Percentiles rank a stretch among this genome's conserved stretches.
Evolutionary conservation across 2,888 invertebrate species (phyloP).

Genomic region (Beris morrisii): DNA sequence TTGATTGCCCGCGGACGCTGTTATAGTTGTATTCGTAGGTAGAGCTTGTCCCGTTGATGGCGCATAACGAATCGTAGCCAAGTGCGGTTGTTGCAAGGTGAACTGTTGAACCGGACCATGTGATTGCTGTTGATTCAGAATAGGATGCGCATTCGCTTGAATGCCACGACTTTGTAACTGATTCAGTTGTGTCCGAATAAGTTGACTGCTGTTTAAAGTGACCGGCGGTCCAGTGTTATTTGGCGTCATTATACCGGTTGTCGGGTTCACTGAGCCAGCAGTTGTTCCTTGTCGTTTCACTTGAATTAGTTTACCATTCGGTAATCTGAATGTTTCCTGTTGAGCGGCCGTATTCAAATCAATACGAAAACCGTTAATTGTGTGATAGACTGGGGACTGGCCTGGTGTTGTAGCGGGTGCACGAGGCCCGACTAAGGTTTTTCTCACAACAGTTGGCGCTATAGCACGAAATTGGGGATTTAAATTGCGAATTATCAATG

Average conservation of each 20-base stretch:
- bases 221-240: constrained; percentile 30
- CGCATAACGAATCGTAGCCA: constrained; percentile 36
- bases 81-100: constrained; percentile 27
- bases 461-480: constrained; percentile 44
- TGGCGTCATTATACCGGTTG: constrained; percentile 3
- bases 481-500: constrained; percentile 49
- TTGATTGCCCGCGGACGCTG: constrained; percentile 34
- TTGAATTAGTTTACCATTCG: constrained; percentile 56
- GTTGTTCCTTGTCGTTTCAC: constrained; percentile 52
- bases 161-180: constrained; percentile 21
- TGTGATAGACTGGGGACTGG: constrained; percentile 53
- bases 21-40: constrained; percentile 34
- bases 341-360: constrained; percentile 56
- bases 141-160: not conserved
- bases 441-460: constrained; percentile 37
- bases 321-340: constrained; percentile 55
- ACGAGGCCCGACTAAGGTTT: constrained; percentile 37
- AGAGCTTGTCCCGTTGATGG: constrained; percentile 26
- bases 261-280: not conserved
- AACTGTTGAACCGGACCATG: constrained; percentile 27
- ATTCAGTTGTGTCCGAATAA: constrained; percentile 23
- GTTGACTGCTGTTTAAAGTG: constrained; percentile 34
- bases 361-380: constrained; percentile 55
- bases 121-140: not conserved
- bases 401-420: constrained; percentile 37